phyloP scores from a whole-genome alignment of 2,888 invertebrate species.

The Zaprionus obscuricornis region DNA sequence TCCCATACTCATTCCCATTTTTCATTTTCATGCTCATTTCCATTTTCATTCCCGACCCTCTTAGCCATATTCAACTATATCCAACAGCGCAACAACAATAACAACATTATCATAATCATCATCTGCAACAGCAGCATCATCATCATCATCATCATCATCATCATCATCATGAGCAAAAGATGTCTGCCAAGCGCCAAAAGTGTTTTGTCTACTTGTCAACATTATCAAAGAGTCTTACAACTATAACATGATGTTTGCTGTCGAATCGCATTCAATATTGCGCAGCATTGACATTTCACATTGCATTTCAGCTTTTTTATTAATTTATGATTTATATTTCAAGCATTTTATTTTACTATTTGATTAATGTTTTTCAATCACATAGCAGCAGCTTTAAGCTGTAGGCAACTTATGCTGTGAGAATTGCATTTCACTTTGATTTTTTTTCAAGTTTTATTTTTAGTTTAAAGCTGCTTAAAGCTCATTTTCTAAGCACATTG shows the following conservation, averaged over 20 bases:
- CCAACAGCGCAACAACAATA: conserved; percentile 24
- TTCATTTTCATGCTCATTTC: neutral
- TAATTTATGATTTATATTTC: too few species aligned
- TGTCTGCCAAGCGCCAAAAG: conserved; percentile 65
- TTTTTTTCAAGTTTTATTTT: too few species aligned
- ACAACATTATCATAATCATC: conserved; percentile 7
- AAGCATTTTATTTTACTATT: too few species aligned
- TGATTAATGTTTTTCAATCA: too few species aligned
- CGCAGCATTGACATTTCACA: conserved; percentile 2
- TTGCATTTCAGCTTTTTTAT: too few species aligned
- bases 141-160: conserved; percentile 10
- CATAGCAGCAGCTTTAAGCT: too few species aligned
- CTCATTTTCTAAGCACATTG: too few species aligned
- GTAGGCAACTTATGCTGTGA: too few species aligned
- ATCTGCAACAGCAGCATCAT: conserved; percentile 7
- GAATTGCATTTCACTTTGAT: too few species aligned
- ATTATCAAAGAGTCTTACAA: conserved; percentile 25
- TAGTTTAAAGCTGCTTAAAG: too few species aligned
- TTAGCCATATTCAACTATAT: conserved; percentile 9
- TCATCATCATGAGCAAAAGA: too few species aligned
- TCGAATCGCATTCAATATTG: conserved; percentile 3
- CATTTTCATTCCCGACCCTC: neutral
- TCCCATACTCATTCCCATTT: conserved; percentile 1
- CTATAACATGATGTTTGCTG: conserved; percentile 20
- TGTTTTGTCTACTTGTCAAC: conserved; percentile 44